Evolutionary conservation across 2,888 invertebrate species (phyloP).

Genomic region (Gnatocerus cornutus): DNA sequence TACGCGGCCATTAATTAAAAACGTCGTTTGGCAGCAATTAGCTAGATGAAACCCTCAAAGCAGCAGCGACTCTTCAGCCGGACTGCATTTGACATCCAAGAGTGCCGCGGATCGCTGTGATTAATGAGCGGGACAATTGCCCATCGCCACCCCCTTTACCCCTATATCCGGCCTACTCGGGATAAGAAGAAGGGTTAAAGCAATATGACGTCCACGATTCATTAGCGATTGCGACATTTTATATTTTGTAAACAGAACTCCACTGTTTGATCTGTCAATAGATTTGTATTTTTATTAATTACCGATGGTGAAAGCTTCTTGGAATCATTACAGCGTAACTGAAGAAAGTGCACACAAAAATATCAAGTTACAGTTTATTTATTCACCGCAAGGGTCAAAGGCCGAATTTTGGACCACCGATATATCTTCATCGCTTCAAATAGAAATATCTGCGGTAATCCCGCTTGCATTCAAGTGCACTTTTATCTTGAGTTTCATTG

Average conservation of each 20-base stretch:
- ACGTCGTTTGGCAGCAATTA: conserved; percentile 71
- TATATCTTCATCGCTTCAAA: no score
- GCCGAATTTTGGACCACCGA: neutral
- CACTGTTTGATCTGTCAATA: conserved; percentile 41
- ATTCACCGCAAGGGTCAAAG: conserved; percentile 15
- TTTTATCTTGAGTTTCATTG: conserved; percentile 49
- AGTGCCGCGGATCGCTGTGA: conserved; percentile 70
- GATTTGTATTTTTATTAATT: conserved; percentile 45
- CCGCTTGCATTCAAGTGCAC: conserved; percentile 22
- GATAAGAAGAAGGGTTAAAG: conserved; percentile 66
- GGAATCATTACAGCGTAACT: conserved; percentile 31
- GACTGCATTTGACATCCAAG: conserved; percentile 71
- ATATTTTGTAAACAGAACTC: conserved; percentile 61
- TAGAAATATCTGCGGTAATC: neutral
- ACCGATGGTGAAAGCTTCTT: conserved; percentile 39
- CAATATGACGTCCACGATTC: conserved; percentile 48
- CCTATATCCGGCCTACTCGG: conserved; percentile 24
- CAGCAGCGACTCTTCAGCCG: conserved; percentile 69
- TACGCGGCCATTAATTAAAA: conserved; percentile 70
- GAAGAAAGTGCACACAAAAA: conserved; percentile 17
- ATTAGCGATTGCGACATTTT: conserved; percentile 62
- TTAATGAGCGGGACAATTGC: conserved; percentile 72
- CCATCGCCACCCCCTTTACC: conserved; percentile 60
- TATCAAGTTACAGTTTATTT: conserved; percentile 29
- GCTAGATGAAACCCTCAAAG: conserved; percentile 71